Evolutionary conservation across 1,140 invertebrate genomes (phyloP).

Genomic region (Eciton burchellii): DNA sequence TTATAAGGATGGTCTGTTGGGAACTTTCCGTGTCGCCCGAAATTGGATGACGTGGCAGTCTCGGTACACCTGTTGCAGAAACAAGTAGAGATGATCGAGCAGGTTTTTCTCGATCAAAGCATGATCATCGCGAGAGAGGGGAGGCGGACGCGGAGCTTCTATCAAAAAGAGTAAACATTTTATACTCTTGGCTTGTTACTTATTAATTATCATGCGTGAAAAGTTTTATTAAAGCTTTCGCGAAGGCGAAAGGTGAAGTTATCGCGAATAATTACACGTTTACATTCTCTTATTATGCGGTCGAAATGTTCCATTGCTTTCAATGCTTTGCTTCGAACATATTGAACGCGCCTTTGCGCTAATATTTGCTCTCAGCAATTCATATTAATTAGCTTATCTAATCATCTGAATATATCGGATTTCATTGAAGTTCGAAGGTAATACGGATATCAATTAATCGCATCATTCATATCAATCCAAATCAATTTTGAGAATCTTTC

Average conservation of each 20-base stretch:
- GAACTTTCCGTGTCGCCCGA: too few relatives aligned
- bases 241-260: too few relatives aligned
- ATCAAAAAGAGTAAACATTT: conserved; percentile 6
- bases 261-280: background rate
- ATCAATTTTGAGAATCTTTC: background rate
- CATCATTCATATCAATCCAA: background rate
- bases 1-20: too few relatives aligned
- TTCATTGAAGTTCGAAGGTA: background rate
- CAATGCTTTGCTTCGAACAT: too few relatives aligned
- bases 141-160: background rate
- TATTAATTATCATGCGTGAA: background rate
- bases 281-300: background rate
- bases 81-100: conserved; percentile 50
- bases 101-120: conserved; percentile 27
- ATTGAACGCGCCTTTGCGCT: too few relatives aligned
- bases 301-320: background rate
- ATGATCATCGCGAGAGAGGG: conserved; percentile 1
- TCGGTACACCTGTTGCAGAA: conserved; percentile 71
- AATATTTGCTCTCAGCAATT: too few relatives aligned
- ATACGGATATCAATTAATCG: background rate
- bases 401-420: background rate
- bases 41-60: too few relatives aligned
- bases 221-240: background rate
- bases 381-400: too few relatives aligned
- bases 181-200: background rate